These are phyloP conservation scores for Syngnathus typhle DNA, from an alignment of 2,113 vertebrate genomes.

Conservation along the genomic window DNA sequence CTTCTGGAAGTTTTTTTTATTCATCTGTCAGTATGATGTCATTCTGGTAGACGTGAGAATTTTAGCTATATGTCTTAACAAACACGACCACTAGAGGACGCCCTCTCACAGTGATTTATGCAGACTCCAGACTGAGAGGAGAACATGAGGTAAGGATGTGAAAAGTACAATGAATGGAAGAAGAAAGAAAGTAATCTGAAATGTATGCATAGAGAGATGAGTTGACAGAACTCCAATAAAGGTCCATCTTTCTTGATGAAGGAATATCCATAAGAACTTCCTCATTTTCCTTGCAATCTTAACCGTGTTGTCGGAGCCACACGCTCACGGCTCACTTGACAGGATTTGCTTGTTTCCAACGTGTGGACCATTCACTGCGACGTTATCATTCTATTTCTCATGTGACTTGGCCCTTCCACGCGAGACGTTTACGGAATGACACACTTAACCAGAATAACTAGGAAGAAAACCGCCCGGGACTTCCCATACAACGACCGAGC, in stretches of 20 bases:
- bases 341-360: conserved; percentile 1
- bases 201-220: no score
- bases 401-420: conserved; percentile 7
- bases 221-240: no score
- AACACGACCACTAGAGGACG: no score
- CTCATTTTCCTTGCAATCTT: not conserved
- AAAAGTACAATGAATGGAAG: no score
- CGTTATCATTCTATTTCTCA: conserved; percentile 44
- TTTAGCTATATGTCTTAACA: not conserved
- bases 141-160: not conserved
- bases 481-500: conserved; percentile 26
- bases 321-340: not conserved
- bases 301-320: not conserved
- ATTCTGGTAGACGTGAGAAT: not conserved
- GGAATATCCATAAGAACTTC: not conserved
- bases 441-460: conserved; percentile 38
- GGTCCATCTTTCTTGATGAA: not conserved
- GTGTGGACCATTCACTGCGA: conserved; percentile 23
- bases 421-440: conserved; percentile 37
- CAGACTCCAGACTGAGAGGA: not conserved
- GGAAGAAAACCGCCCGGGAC: conserved; percentile 59
- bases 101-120: no score
- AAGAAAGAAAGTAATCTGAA: no score
- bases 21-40: not conserved
- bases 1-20: not conserved